A percentile compares a stretch with the other conserved stretches of the same genome.
These are phyloP conservation scores for Eledone cirrhosa DNA, from an alignment of 2,888 invertebrate species.

Conservation along the genomic window DNA sequence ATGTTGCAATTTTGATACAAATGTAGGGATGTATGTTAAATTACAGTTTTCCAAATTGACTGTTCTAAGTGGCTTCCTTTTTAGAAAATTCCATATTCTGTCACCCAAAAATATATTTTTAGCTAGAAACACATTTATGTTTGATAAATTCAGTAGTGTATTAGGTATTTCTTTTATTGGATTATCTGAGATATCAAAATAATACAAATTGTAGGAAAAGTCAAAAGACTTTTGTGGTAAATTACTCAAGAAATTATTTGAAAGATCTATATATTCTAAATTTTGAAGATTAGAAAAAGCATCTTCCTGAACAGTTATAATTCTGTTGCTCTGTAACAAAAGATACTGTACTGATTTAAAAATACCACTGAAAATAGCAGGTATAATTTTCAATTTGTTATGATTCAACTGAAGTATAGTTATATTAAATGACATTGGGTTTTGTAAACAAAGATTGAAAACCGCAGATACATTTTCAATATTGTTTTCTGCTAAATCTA, in stretches of 20 bases:
- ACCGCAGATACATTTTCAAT: neutral
- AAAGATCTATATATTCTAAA: neutral
- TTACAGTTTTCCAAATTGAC: neutral
- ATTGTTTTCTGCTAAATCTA: neutral
- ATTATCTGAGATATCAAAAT: neutral
- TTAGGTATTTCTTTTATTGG: neutral
- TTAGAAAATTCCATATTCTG: neutral
- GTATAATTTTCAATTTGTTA: neutral
- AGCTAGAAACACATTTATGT: neutral
- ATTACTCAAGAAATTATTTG: neutral
- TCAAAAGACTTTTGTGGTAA: neutral
- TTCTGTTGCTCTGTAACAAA: neutral
- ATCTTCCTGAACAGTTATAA: neutral
- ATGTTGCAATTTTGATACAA: neutral
- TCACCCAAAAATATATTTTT: neutral
- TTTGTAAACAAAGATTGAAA: slow-evolving; percentile 1
- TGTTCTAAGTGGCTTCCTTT: neutral
- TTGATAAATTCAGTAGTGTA: neutral
- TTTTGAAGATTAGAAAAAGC: neutral
- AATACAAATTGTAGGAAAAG: neutral
- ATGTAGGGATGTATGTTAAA: neutral
- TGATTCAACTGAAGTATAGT: neutral
- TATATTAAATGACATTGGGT: neutral
- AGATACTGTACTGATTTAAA: neutral
- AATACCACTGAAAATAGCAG: neutral